These are phyloP conservation scores for Naja naja DNA, from an alignment of 2,113 vertebrate genomes.

Conservation along the genomic window DNA sequence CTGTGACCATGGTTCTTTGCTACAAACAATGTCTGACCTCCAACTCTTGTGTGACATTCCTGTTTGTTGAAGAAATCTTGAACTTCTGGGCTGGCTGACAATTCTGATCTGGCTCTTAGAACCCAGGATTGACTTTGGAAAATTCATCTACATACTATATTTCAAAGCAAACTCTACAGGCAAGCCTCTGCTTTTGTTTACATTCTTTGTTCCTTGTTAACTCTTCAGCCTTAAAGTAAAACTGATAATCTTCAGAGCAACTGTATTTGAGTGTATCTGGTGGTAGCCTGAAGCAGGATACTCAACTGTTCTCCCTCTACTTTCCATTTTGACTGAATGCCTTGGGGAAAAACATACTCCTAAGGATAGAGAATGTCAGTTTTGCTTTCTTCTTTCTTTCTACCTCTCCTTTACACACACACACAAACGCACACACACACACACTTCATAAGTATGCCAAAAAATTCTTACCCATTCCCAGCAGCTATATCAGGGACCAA, in stretches of 20 bases:
- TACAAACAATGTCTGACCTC: no score
- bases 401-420: not conserved
- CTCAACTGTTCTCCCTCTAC: not conserved
- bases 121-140: no score
- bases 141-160: not conserved
- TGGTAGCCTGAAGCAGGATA: not conserved
- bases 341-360: not conserved
- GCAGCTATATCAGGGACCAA: not conserved
- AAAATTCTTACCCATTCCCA: not conserved
- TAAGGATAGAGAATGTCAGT: not conserved
- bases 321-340: not conserved
- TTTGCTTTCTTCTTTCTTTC: not conserved
- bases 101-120: no score
- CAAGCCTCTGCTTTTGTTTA: not conserved
- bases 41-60: no score
- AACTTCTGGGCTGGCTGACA: no score
- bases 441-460: not conserved
- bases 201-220: not conserved
- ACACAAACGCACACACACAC: no score
- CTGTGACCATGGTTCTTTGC: no score
- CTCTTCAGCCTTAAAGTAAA: not conserved
- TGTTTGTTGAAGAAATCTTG: no score
- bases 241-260: not conserved
- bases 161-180: not conserved
- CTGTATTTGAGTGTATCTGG: not conserved